These are phyloP conservation scores for Cenopis cana DNA, from an alignment of 2,888 invertebrate species.

Conservation along the genomic window DNA sequence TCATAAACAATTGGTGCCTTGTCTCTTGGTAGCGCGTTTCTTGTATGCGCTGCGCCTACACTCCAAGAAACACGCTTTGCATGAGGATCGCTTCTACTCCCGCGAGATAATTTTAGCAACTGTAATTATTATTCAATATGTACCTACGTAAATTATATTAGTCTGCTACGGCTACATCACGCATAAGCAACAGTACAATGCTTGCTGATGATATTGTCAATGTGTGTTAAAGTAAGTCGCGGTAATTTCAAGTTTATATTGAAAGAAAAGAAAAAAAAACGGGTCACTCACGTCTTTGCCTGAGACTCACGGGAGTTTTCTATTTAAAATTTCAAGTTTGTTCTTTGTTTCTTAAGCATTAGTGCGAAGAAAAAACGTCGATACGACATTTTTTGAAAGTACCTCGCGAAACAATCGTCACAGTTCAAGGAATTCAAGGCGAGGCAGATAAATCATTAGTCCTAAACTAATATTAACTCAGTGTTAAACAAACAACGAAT, in stretches of 20 bases:
- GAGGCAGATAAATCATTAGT: constrained; percentile 76
- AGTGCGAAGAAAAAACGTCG: background rate
- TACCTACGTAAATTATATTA: constrained; percentile 15
- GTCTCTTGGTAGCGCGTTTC: constrained; percentile 50
- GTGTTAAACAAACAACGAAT: constrained; percentile 67
- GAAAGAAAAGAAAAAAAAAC: too few species aligned
- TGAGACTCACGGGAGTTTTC: too few species aligned
- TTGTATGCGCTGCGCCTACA: constrained; percentile 49
- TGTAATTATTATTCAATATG: constrained; percentile 34
- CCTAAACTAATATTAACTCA: constrained; percentile 76
- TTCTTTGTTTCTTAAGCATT: background rate
- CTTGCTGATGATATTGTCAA: background rate
- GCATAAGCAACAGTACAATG: constrained; percentile 27
- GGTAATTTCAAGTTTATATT: background rate
- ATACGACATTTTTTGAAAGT: constrained; percentile 24
- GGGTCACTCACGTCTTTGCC: too few species aligned
- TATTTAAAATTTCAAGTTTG: background rate
- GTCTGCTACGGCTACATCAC: constrained; percentile 20
- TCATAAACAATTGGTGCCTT: constrained; percentile 66
- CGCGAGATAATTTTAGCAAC: constrained; percentile 50
- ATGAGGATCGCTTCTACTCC: constrained; percentile 46
- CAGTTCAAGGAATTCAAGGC: constrained; percentile 60
- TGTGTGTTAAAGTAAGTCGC: background rate
- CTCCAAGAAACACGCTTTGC: constrained; percentile 49
- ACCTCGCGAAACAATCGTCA: constrained; percentile 46